Evolutionary conservation across 2,113 vertebrate species (phyloP).

Genomic region (Geococcyx californianus): DNA sequence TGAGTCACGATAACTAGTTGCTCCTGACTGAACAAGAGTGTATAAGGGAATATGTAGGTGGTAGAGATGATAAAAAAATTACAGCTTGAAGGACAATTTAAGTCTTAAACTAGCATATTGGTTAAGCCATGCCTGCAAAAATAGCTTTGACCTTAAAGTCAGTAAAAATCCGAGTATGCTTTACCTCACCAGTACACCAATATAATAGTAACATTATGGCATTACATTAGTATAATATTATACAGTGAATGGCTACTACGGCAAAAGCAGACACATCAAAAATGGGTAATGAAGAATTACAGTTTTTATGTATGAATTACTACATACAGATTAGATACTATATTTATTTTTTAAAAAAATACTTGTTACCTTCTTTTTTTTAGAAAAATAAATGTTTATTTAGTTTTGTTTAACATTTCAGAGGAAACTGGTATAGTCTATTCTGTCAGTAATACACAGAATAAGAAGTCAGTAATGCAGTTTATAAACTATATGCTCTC

Average conservation of each 20-base stretch:
- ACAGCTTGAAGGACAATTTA: not conserved
- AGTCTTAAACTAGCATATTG: not conserved
- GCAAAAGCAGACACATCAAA: not conserved
- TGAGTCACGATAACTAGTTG: not conserved
- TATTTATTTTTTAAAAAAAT: not conserved
- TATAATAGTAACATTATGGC: not conserved
- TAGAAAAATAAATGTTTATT: not conserved
- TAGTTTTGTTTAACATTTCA: not conserved
- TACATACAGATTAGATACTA: not conserved
- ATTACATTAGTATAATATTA: conserved; percentile 36
- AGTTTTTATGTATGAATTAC: not conserved
- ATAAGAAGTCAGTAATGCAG: conserved; percentile 1
- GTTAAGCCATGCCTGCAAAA: not conserved
- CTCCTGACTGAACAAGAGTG: not conserved
- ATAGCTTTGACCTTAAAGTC: not conserved
- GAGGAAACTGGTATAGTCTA: not conserved
- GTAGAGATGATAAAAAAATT: not conserved
- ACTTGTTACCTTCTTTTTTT: not conserved
- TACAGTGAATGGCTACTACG: conserved; percentile 50
- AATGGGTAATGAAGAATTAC: not conserved
- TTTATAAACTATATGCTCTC: not conserved
- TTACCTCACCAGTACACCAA: not conserved
- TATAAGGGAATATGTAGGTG: not conserved
- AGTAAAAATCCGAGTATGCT: not conserved
- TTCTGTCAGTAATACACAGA: not conserved